These are phyloP conservation scores for Ormyrus rosae DNA, from an alignment of 2,888 invertebrate genomes.

Conservation along the genomic window DNA sequence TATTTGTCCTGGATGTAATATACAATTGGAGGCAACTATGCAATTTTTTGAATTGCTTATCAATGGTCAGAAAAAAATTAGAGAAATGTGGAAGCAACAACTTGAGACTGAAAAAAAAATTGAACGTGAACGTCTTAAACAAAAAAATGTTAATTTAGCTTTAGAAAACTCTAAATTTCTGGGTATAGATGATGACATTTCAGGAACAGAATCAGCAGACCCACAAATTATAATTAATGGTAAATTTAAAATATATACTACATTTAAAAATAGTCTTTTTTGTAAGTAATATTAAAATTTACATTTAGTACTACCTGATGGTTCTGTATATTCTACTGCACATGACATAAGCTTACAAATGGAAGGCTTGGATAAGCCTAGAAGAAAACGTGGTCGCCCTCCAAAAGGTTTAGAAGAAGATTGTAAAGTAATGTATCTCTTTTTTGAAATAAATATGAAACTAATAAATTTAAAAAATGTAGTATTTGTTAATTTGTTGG, in stretches of 20 bases:
- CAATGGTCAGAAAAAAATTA: constrained; percentile 82
- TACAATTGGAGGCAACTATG: constrained; percentile 85
- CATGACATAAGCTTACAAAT: constrained; percentile 82
- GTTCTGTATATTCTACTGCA: constrained; percentile 81
- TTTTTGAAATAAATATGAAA: not conserved
- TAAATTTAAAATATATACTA: constrained; percentile 63
- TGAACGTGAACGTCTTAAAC: constrained; percentile 59
- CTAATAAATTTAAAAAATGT: not conserved
- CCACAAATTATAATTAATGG: constrained; percentile 78
- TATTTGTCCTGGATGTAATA: constrained; percentile 87
- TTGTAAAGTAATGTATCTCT: constrained; percentile 51
- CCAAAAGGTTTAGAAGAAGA: constrained; percentile 77
- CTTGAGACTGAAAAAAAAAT: constrained; percentile 73
- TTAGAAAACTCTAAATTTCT: constrained; percentile 61
- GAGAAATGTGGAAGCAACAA: constrained; percentile 77
- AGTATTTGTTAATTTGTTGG: not conserved
- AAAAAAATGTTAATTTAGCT: constrained; percentile 43
- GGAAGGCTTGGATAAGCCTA: constrained; percentile 82
- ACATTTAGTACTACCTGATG: constrained; percentile 79
- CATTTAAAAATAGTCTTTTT: not conserved
- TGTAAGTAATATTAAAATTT: constrained; percentile 36
- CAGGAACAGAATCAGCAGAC: constrained; percentile 67
- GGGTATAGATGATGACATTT: constrained; percentile 58
- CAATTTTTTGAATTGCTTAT: constrained; percentile 85
- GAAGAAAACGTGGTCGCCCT: constrained; percentile 84